Evolutionary conservation across 2,888 invertebrate genomes (phyloP), one percentile per base, ranked within the genome.

Genomic region (Amphipoea lucens): DNA sequence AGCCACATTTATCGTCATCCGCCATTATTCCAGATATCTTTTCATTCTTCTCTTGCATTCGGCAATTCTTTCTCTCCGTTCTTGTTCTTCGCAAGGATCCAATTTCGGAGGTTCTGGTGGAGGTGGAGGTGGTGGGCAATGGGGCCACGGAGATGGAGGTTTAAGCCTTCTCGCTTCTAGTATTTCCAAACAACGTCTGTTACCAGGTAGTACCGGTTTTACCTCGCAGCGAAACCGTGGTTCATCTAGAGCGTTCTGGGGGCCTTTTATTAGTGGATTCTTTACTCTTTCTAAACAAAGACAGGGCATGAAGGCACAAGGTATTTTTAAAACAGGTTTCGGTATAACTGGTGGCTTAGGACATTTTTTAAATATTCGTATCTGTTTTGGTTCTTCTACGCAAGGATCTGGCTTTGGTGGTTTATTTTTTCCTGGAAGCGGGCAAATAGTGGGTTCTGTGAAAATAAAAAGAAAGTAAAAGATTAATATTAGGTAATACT

Each of bases 1-100:
- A 86, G 45, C 74, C 80, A 36, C 76, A 65, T 45, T 80, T 85
- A 7, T 83, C 6, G 11, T 81, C 67, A 7, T 86, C 87, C 6
- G 92, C 94, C 93, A 93, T 93, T 91, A 95, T 82, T 94, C 92
- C 23, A 87, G 83, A 77, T 94, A 95, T 73, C 91, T 90, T 92
- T 90, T 91, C 90, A 92, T 92, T 90, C 92, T 93, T 81, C 89
- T 91, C 81, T 92, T 93, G 78, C 95, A 94, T 82, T 91, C 89
- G 51, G 83, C 88, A 80, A 85, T 82, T 82, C 82, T 91, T 4
- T 79, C 51, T 85, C 90, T 89, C 79, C 87, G 90, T 1, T 79
- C 79, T 74, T 92, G 92, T 79, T 89, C 80, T 85, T 94, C 93
- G 66, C 95, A 96, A 72, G 93, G 94, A 51, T 93, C 91, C 4